phyloP scores from a whole-genome alignment of 2,113 vertebrate species.

The Brienomyrus longianalis region DNA sequence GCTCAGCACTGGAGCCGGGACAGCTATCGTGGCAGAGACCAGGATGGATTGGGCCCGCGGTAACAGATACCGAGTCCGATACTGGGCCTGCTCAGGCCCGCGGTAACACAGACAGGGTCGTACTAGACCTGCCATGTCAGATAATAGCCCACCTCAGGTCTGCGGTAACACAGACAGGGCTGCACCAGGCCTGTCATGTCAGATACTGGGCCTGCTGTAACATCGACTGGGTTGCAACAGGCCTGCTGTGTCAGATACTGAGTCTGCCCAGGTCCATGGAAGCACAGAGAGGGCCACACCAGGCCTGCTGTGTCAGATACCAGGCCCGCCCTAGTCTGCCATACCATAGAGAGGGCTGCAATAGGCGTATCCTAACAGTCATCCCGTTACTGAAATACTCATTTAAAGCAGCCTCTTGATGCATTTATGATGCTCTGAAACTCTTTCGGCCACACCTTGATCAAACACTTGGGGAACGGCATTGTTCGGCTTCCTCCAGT shows the following conservation, averaged over 20 bases:
- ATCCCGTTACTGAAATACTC: not conserved
- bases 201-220: not conserved
- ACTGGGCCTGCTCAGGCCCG: not conserved
- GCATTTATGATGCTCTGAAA: not conserved
- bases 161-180: not conserved
- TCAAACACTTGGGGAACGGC: not conserved
- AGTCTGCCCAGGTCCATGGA: not conserved
- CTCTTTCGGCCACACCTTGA: not conserved
- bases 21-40: not conserved
- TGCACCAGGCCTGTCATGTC: not conserved
- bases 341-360: not conserved
- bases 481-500: not conserved
- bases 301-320: not conserved
- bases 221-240: not conserved
- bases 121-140: not conserved
- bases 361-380: not conserved
- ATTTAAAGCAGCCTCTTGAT: not conserved
- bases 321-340: not conserved
- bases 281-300: not conserved
- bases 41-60: not conserved
- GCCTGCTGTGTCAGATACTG: not conserved
- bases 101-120: not conserved
- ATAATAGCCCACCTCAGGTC: not conserved
- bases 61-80: not conserved
- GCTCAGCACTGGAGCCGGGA: not conserved